Conservation (phyloP, 92 coral and sea anemone genomes). For the Metridium senile region DNA sequence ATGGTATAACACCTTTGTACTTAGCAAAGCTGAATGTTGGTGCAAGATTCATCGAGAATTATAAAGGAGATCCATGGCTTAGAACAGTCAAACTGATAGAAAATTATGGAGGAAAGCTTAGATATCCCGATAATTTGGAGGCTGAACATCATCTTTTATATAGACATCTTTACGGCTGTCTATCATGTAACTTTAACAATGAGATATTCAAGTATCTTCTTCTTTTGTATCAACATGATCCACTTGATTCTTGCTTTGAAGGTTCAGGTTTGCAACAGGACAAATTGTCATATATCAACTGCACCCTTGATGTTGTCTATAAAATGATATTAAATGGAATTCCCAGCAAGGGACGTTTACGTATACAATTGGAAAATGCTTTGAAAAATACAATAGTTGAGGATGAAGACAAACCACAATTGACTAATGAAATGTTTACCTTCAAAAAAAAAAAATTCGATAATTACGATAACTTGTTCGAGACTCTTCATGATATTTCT, state of each 20-base stretch:
- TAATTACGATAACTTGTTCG: not conserved
- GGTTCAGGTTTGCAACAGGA: not conserved
- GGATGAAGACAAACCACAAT: not conserved
- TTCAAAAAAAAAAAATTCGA: not conserved
- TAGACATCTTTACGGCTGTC: constrained; percentile 37
- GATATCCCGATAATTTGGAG: constrained; percentile 40
- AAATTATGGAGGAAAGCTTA: constrained; percentile 29
- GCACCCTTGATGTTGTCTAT: not conserved
- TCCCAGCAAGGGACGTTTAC: not conserved
- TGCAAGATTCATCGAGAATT: not conserved
- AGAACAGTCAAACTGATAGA: constrained; percentile 35
- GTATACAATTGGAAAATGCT: not conserved
- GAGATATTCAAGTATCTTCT: not conserved
- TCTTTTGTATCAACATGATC: not conserved
- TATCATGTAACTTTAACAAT: not conserved
- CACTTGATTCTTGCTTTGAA: not conserved
- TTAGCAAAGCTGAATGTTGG: constrained; percentile 56
- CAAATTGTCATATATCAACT: not conserved
- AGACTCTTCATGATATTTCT: not conserved
- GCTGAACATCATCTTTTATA: constrained; percentile 56
- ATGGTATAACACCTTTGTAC: constrained; percentile 70
- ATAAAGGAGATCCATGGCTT: constrained; percentile 36
- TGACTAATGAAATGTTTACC: no score
- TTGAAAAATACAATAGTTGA: not conserved
- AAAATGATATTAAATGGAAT: not conserved